A percentile compares a stretch with the other conserved stretches of the same genome.
These are phyloP conservation scores for Harpegnathos saltator DNA, from an alignment of 1,140 invertebrate species.

Conservation along the genomic window DNA sequence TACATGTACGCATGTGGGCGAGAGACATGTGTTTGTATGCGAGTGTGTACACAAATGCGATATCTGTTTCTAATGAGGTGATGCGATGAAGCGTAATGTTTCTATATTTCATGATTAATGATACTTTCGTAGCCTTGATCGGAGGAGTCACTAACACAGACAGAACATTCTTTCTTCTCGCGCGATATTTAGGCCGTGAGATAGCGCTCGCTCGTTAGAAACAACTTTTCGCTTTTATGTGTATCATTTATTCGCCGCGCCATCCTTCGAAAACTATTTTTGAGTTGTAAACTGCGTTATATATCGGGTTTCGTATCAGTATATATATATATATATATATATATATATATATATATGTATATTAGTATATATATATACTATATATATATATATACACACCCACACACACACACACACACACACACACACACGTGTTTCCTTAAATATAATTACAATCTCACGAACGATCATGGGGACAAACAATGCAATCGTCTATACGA, in stretches of 20 bases:
- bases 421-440: background rate
- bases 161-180: slow-evolving; percentile 53
- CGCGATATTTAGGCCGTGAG: slow-evolving; percentile 54
- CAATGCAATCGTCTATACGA: slow-evolving; percentile 23
- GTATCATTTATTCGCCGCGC: slow-evolving; percentile 10
- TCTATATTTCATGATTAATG: slow-evolving; percentile 86
- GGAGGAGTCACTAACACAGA: slow-evolving; percentile 30
- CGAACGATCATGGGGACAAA: too few relatives aligned
- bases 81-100: slow-evolving; percentile 87
- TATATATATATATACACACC: too few relatives aligned
- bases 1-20: slow-evolving; percentile 23
- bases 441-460: slow-evolving; percentile 30
- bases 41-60: slow-evolving; percentile 82
- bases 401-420: too few relatives aligned
- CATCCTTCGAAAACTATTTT: background rate
- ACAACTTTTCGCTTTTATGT: slow-evolving; percentile 22
- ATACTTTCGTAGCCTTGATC: slow-evolving; percentile 78
- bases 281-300: slow-evolving; percentile 3
- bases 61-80: slow-evolving; percentile 87
- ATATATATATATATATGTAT: too few relatives aligned
- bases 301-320: slow-evolving; percentile 1
- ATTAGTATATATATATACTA: too few relatives aligned
- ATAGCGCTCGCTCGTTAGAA: slow-evolving; percentile 54
- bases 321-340: too few relatives aligned
- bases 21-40: slow-evolving; percentile 52